These are phyloP conservation scores for Cancer borealis DNA, from an alignment of 2,888 invertebrate genomes.

Conservation along the genomic window DNA sequence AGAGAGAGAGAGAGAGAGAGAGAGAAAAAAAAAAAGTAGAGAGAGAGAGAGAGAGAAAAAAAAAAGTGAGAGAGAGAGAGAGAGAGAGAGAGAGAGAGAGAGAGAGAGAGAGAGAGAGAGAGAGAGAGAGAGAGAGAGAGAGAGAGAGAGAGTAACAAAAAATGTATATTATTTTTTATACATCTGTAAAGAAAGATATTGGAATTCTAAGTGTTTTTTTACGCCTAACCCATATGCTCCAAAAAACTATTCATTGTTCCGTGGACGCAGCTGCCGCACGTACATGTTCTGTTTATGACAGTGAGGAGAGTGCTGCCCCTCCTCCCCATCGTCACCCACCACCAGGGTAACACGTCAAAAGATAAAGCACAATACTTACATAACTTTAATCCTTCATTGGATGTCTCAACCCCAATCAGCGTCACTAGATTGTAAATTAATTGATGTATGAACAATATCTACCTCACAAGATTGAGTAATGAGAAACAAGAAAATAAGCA, in stretches of 20 bases:
- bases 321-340: not conserved
- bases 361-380: not conserved
- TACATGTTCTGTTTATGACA: not conserved
- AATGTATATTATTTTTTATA: not conserved
- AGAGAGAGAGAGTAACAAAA: not conserved
- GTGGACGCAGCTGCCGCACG: not conserved
- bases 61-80: not conserved
- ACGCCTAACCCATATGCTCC: conserved; percentile 14
- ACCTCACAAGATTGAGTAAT: not conserved
- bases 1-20: conserved; percentile 7
- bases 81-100: conserved; percentile 8
- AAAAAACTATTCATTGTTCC: not conserved
- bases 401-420: not conserved
- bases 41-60: conserved; percentile 37
- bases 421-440: not conserved
- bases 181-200: not conserved
- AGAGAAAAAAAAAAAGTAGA: conserved; percentile 12
- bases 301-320: not conserved
- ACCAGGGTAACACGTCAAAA: not conserved
- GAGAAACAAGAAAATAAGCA: not conserved
- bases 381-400: not conserved
- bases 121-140: conserved; percentile 27
- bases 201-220: not conserved
- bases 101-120: conserved; percentile 34
- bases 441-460: not conserved